A percentile compares a stretch with the other conserved stretches of the same genome.
Evolutionary conservation across 2,888 invertebrate genomes (phyloP).

Genomic region (Volucella inflata): DNA sequence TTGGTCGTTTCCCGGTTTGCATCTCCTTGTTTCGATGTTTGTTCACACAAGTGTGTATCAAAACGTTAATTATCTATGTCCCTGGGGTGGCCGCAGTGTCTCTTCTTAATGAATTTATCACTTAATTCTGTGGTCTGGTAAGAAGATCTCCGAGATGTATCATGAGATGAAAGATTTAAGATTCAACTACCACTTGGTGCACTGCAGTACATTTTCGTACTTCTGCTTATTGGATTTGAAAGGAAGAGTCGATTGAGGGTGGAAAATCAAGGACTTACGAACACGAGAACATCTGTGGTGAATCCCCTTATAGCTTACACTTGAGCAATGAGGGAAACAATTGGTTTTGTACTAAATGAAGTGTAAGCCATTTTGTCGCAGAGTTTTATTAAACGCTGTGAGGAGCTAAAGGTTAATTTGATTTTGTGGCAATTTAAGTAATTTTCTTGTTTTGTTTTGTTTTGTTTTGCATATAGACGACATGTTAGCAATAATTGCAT

Average conservation of each 20-base stretch:
- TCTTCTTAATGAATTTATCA: neutral
- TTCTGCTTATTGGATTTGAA: neutral
- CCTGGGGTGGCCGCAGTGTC: neutral
- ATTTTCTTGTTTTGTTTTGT: neutral
- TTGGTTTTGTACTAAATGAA: slow-evolving; percentile 16
- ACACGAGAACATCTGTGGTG: neutral
- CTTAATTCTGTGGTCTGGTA: neutral
- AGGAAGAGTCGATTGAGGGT: too few relatives aligned
- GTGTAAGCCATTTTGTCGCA: slow-evolving; percentile 14
- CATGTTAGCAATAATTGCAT: neutral
- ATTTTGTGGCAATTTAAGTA: slow-evolving; percentile 12
- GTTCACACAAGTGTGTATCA: neutral
- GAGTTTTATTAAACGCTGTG: neutral
- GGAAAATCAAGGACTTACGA: too few relatives aligned
- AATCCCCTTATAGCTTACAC: slow-evolving; percentile 30
- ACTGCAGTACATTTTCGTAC: too few relatives aligned
- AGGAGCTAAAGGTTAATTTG: slow-evolving; percentile 18
- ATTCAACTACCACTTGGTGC: neutral
- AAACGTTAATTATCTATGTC: neutral
- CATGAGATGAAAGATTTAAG: neutral
- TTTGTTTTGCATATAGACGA: neutral
- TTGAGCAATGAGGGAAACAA: slow-evolving; percentile 13
- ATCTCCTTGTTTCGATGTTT: too few relatives aligned
- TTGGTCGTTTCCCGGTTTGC: too few relatives aligned
- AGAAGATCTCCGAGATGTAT: too few relatives aligned